phyloP scores from a whole-genome alignment of 1,140 invertebrate genomes.

The Paracyclopina nana region DNA sequence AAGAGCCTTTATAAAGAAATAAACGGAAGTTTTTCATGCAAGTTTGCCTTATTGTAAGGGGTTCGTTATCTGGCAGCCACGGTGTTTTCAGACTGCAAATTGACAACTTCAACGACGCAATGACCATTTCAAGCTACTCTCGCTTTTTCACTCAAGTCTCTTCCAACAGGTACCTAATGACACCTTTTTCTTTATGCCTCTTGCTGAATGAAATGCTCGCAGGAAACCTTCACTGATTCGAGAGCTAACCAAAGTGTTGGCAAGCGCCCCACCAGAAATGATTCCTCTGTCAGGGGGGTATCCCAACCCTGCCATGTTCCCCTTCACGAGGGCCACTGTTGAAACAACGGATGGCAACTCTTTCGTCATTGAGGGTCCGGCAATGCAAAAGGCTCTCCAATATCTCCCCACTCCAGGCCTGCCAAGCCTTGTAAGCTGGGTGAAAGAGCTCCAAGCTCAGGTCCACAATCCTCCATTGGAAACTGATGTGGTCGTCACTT shows the following conservation, averaged over 20 bases:
- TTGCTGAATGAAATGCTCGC: too few relatives aligned
- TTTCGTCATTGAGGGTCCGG: background rate
- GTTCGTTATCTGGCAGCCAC: too few relatives aligned
- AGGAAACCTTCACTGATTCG: constrained; percentile 15
- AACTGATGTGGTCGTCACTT: constrained; percentile 41
- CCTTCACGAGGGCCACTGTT: constrained; percentile 42
- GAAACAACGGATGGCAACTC: constrained; percentile 35
- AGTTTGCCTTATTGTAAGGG: too few relatives aligned
- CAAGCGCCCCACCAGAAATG: constrained; percentile 38
- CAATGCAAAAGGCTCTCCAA: constrained; percentile 14
- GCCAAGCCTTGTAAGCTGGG: constrained; percentile 37
- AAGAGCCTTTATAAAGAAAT: too few relatives aligned
- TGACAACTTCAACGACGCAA: too few relatives aligned
- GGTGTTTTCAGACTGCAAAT: too few relatives aligned
- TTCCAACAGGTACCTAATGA: too few relatives aligned
- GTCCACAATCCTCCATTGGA: constrained; percentile 41
- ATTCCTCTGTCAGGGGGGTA: constrained; percentile 54
- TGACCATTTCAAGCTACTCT: too few relatives aligned
- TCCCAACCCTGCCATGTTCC: constrained; percentile 52
- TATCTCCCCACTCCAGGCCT: constrained; percentile 13
- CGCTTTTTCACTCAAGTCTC: too few relatives aligned
- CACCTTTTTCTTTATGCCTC: too few relatives aligned
- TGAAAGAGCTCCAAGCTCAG: constrained; percentile 40
- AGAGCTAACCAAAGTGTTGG: constrained; percentile 33
- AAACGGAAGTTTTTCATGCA: too few relatives aligned